Conservation (phyloP, 2,113 vertebrate species). For the Nyctibius bracteatus region DNA sequence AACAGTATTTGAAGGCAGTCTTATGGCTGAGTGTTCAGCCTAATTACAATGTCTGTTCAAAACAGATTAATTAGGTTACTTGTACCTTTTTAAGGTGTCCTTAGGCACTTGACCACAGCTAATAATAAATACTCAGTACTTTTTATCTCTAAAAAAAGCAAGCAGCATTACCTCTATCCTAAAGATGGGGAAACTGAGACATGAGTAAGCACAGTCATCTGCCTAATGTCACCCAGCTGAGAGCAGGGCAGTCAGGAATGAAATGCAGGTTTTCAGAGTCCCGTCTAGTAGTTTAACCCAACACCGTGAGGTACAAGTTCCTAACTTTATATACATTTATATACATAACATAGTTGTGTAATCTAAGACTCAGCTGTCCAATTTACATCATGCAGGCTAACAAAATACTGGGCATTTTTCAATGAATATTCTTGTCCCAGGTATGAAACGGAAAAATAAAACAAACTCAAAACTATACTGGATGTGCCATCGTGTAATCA, state of each 20-base stretch:
- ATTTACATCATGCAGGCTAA: neutral
- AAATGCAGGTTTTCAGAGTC: neutral
- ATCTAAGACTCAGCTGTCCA: neutral
- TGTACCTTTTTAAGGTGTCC: slow-evolving; percentile 43
- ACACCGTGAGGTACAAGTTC: neutral
- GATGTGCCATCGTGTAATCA: neutral
- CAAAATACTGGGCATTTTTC: neutral
- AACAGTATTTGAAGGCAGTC: slow-evolving; percentile 1
- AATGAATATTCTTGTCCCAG: neutral
- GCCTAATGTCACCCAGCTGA: slow-evolving; percentile 17
- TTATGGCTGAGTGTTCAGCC: slow-evolving; percentile 6
- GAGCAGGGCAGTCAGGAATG: neutral
- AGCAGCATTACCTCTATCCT: neutral
- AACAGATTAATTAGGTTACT: slow-evolving; percentile 62
- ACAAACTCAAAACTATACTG: neutral
- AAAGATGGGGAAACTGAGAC: neutral
- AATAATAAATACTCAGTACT: slow-evolving; percentile 48
- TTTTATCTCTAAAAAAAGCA: slow-evolving; percentile 23
- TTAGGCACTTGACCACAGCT: slow-evolving; percentile 44
- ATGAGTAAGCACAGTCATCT: slow-evolving; percentile 17
- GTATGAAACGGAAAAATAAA: neutral
- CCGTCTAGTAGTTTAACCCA: neutral
- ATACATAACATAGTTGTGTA: neutral
- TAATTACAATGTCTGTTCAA: slow-evolving; percentile 43
- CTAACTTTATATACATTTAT: neutral